A percentile compares a stretch with the other conserved stretches of the same genome.
phyloP scores from a whole-genome alignment of 64 coral and sea anemone species.

The Montipora sp. region DNA sequence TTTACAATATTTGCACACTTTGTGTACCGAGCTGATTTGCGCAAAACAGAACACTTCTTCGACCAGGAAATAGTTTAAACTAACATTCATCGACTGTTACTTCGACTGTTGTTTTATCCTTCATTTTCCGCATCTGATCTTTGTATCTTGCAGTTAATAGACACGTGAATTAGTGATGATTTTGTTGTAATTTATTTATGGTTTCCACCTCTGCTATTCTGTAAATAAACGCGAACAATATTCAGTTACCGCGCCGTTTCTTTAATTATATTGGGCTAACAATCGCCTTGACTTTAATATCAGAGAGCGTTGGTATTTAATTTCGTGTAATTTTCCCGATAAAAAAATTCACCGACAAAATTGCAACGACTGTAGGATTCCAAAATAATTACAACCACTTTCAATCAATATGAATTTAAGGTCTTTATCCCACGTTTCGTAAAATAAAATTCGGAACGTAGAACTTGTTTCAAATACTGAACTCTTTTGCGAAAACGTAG shows the following conservation, averaged over 20 bases:
- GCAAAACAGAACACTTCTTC: background rate
- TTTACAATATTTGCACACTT: background rate
- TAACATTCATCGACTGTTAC: background rate
- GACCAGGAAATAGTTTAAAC: background rate
- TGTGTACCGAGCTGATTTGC: background rate
- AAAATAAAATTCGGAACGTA: background rate
- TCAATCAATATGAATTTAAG: no score
- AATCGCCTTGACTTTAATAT: no score
- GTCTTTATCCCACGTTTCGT: background rate
- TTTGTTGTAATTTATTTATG: slow-evolving; percentile 8
- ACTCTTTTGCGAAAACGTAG: no score
- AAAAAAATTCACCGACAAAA: no score
- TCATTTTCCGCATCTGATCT: background rate
- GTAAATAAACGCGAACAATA: background rate
- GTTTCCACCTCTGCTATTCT: background rate
- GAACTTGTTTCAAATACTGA: no score
- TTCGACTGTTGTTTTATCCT: background rate
- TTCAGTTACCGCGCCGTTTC: no score
- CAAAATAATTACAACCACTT: no score
- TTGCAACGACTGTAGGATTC: no score
- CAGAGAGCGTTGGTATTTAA: no score
- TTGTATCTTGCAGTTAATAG: background rate
- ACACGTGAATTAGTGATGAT: slow-evolving; percentile 20
- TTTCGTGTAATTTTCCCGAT: no score
- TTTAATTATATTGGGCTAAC: no score